Evolutionary conservation across 2,797 vertebrate genomes (phyloP).

Genomic region (Nasua narica): DNA sequence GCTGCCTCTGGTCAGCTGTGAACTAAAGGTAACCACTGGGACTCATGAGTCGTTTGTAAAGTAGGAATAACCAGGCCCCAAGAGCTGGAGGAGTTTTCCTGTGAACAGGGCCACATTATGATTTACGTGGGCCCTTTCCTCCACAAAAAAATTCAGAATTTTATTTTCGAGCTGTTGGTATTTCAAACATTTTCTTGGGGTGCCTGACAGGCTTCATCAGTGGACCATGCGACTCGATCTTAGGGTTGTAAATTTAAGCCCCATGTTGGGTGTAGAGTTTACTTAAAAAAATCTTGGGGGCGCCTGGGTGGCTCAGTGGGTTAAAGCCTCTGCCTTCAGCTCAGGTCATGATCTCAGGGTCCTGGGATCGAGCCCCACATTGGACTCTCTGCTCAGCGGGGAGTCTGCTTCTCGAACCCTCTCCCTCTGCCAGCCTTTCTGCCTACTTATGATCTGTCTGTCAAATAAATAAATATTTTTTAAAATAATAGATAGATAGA

Average conservation of each 20-base stretch:
- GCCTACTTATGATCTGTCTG: too few relatives aligned
- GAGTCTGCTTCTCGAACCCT: too few relatives aligned
- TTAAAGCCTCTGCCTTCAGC: neutral
- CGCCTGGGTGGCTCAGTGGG: neutral
- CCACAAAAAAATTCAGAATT: neutral
- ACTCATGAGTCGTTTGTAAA: neutral
- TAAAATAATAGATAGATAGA: too few relatives aligned
- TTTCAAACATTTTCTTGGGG: neutral
- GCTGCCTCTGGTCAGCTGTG: neutral
- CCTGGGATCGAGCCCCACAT: neutral
- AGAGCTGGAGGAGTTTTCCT: neutral
- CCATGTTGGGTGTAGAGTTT: neutral
- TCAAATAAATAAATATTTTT: too few relatives aligned
- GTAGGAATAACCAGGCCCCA: neutral
- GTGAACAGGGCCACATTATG: neutral
- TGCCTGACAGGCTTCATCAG: neutral
- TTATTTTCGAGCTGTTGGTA: neutral
- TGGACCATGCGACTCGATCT: neutral
- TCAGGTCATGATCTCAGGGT: neutral
- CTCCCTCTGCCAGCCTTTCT: too few relatives aligned
- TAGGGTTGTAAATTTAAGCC: neutral
- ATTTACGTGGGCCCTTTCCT: neutral
- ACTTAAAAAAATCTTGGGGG: neutral
- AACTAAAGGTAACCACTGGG: neutral
- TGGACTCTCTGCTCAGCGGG: too few relatives aligned